These are phyloP conservation scores for Budorcas taxicolor DNA, from an alignment of 2,113 vertebrate species.

Conservation along the genomic window DNA sequence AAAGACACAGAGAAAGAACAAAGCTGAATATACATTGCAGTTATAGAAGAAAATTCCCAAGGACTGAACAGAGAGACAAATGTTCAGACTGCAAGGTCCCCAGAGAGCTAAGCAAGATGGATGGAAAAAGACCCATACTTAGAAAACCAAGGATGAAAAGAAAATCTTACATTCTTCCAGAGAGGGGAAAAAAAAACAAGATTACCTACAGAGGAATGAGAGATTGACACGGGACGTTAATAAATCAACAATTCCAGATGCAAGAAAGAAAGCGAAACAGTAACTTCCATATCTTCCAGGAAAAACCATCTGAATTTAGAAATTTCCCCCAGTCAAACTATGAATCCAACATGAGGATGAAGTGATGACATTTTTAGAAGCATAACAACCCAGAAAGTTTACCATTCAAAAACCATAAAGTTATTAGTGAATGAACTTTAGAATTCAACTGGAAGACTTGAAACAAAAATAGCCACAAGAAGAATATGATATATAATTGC, in stretches of 20 bases:
- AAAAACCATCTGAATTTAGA: slow-evolving; percentile 15
- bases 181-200: not conserved
- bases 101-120: not conserved
- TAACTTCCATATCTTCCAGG: not conserved
- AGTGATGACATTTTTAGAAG: not conserved
- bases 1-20: not conserved
- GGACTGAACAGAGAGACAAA: not conserved
- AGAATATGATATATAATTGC: not conserved
- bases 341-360: not conserved
- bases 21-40: not conserved
- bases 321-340: not conserved
- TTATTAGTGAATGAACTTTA: not conserved
- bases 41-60: not conserved
- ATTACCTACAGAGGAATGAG: not conserved
- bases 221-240: not conserved
- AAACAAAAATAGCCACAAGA: not conserved
- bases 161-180: not conserved
- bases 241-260: not conserved
- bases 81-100: not conserved
- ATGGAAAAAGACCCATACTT: not conserved
- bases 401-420: not conserved
- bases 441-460: not conserved
- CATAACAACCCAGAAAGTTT: not conserved
- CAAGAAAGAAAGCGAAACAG: not conserved
- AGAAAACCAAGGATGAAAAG: not conserved